phyloP scores from a whole-genome alignment of 1,140 invertebrate species.

The Caenorhabditis latens region DNA sequence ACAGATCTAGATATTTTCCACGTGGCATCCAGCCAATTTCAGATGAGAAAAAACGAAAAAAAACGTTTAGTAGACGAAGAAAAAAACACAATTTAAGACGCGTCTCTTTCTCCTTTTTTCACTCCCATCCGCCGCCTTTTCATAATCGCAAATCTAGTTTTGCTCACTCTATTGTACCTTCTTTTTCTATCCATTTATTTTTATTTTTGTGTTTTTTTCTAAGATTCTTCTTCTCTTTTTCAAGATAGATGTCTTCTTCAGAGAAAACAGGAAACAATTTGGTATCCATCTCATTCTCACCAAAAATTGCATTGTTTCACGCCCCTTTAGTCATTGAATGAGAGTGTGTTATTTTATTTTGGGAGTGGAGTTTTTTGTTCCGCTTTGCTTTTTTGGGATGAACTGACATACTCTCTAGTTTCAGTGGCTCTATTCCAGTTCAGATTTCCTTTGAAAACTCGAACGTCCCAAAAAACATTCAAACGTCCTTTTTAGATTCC shows the following conservation, averaged over 20 bases:
- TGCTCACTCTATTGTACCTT: conserved; percentile 11
- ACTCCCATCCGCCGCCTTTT: neutral
- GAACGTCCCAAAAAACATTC: too few relatives aligned
- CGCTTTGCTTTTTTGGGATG: neutral
- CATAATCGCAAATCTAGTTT: conserved; percentile 49
- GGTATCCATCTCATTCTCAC: neutral
- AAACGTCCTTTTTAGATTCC: too few relatives aligned
- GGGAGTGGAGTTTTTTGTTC: neutral
- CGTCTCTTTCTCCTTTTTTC: neutral
- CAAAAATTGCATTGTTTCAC: conserved; percentile 49
- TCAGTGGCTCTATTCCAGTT: too few relatives aligned
- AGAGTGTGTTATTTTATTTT: neutral
- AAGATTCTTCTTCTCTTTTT: neutral
- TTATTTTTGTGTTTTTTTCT: neutral
- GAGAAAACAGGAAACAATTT: conserved; percentile 36
- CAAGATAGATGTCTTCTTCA: neutral
- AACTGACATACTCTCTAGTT: too few relatives aligned
- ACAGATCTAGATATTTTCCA: neutral
- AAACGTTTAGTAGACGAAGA: neutral
- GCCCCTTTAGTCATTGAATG: neutral
- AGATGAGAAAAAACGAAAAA: neutral
- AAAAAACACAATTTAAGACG: conserved; percentile 27
- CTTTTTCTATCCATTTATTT: neutral
- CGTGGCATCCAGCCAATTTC: neutral
- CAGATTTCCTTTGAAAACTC: too few relatives aligned